Base-by-base conservation (phyloP, 2,113 vertebrate species). In the Barbus barbus region DNA sequence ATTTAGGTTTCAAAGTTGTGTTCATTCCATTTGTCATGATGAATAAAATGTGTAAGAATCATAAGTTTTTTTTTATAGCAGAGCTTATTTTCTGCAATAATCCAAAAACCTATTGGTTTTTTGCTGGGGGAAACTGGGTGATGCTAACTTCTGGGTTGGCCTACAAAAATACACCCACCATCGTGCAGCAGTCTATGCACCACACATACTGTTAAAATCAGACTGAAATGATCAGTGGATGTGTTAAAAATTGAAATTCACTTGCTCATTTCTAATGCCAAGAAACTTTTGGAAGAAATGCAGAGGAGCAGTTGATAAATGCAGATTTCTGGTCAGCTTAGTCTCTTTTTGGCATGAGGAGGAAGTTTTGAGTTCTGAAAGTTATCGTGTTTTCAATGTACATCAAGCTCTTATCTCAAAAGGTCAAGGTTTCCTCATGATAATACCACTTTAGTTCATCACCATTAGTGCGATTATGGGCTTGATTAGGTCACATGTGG, bases 381-480 rank as follows among this genome's bases (percentile, higher is more conserved):
- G 22, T 24, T 41, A 41, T 11, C 2, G 8, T 71, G 20, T 41
- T 72, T 71, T 38, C 33, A 12, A 22, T 24, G 12, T 41, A 24
- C 22, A 24, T 44, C 38, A 44, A 44, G 36, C 69, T 36, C 33
- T 69, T 38, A 24, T 72, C 38, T 72, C 38, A 72, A 44, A 72
- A 72, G 69, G 13, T 72, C 69, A 13, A 44, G 12, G 38, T 41
- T 41, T 38, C 67, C 11, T 36, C 20, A n/a, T 22, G 9, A 12
- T 71, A 38, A 69, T 22, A 69, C 18, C 18, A 11, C 18, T 69
- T 83, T 83, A 78, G 36, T n/a, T 41, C 28, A 78, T 61, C 61
- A 28, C 63, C 65, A 65, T 79, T 79, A 83, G 65, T 78, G 53
- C 18, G 28, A 56, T 36, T n/a, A 53, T 44, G 75, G 16, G 56